Base-by-base conservation (phyloP, 2,113 vertebrate species). In the Zosterops lateralis region DNA sequence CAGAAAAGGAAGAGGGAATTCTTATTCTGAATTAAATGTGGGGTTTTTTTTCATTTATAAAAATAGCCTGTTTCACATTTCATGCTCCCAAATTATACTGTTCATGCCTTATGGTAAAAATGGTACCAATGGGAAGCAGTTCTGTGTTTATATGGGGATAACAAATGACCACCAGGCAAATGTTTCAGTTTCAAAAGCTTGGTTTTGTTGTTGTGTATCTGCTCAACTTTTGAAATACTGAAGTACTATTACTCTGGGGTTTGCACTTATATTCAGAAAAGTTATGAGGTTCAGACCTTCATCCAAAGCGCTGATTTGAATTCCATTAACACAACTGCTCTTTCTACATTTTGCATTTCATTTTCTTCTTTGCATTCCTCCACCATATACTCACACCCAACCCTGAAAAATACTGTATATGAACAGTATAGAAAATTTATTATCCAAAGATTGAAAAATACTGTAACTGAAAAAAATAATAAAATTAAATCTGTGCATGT, bases 131-230 rank as follows among this genome's bases (percentile, higher is more conserved):
- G 62, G 89, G 70, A 97, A 96, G 77, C 28, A 95, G 70, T 94
- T 84, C 68, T 82, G 12, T 38, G 25, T 64, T 95, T 97, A 84
- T 58, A 56, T 67, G 65, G 45, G 70, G 89, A 90, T 88, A 96
- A 91, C 48, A 97, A 97, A 97, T 95, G 88, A 97, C 97, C 96
- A 94, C 44, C 81, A 96, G 86, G 76, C 44, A 54, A 93, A 47
- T 51, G 60, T 81, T 97, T 94, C 65, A 53, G 56, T 92, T 97
- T 94, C 75, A 92, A 95, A 97, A 91, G n/a, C 60, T 68, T 58
- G 45, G 21, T 58, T 97, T 95, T 94, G 16, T 95, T 95, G 19
- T 34, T 96, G 45, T 71, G 36, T 71, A 91, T 94, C 74, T 94
- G 76, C 58, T 97, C 79, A 95, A 61, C 9, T 72, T 92, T 91